phyloP scores from a whole-genome alignment of 2,888 invertebrate genomes.

The Masnerella sp. region DNA sequence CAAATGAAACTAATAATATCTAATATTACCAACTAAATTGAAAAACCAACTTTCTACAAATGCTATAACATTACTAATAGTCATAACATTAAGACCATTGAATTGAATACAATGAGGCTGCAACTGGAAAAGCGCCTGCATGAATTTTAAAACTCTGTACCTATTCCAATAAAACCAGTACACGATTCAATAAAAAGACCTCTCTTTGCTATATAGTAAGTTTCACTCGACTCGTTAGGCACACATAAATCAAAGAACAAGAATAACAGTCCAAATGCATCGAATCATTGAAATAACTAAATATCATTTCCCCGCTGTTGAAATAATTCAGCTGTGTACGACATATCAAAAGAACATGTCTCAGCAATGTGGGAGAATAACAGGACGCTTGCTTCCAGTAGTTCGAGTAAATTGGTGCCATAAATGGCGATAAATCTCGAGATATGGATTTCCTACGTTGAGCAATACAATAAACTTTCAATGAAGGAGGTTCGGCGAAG shows the following conservation, averaged over 20 bases:
- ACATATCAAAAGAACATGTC: constrained; percentile 50
- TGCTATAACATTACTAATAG: no score
- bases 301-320: constrained; percentile 31
- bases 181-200: neutral
- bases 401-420: constrained; percentile 57
- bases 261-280: constrained; percentile 27
- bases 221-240: constrained; percentile 21
- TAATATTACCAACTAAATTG: no score
- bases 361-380: constrained; percentile 48
- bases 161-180: neutral
- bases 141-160: neutral
- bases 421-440: constrained; percentile 59
- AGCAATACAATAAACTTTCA: constrained; percentile 39
- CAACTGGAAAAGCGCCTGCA: neutral
- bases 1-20: no score
- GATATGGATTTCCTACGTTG: constrained; percentile 56
- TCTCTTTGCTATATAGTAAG: neutral
- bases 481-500: constrained; percentile 23
- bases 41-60: no score
- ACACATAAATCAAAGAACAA: constrained; percentile 24
- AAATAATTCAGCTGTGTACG: constrained; percentile 48
- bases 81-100: no score
- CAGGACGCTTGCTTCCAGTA: constrained; percentile 32
- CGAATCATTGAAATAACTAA: constrained; percentile 33
- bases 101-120: neutral